Evolutionary conservation across 2,113 vertebrate species (phyloP).

Genomic region (Rattus rattus): DNA sequence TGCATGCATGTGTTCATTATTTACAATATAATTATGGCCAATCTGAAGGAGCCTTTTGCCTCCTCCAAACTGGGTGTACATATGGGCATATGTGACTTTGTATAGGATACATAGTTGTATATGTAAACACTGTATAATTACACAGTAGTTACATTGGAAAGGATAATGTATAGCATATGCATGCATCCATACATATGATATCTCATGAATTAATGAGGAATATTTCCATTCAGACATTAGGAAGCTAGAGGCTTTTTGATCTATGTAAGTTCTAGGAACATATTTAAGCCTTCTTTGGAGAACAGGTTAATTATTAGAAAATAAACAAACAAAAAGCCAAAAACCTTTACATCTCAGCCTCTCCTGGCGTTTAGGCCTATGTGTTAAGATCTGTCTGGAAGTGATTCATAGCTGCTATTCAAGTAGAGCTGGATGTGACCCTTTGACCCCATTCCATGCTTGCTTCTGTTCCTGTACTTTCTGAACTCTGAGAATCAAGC

Average conservation of each 20-base stretch:
- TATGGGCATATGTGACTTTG: background rate
- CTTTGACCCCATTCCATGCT: background rate
- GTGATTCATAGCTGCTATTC: background rate
- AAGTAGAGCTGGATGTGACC: background rate
- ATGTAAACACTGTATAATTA: background rate
- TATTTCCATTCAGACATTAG: background rate
- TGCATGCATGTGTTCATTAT: background rate
- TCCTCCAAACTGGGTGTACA: background rate
- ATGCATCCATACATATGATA: background rate
- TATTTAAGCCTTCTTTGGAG: slow-evolving; percentile 33
- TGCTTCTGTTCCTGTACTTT: background rate
- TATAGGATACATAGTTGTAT: background rate
- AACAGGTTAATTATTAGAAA: background rate
- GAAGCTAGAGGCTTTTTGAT: background rate
- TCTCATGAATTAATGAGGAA: background rate
- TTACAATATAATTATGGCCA: background rate
- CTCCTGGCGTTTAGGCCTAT: background rate
- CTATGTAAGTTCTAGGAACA: background rate
- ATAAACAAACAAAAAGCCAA: background rate
- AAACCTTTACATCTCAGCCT: background rate
- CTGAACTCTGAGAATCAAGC: background rate
- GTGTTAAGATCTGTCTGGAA: background rate
- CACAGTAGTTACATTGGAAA: background rate
- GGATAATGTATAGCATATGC: background rate
- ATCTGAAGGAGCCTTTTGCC: background rate